Conservation (phyloP, 1,140 invertebrate species). For the Pseudoatta argentina region DNA sequence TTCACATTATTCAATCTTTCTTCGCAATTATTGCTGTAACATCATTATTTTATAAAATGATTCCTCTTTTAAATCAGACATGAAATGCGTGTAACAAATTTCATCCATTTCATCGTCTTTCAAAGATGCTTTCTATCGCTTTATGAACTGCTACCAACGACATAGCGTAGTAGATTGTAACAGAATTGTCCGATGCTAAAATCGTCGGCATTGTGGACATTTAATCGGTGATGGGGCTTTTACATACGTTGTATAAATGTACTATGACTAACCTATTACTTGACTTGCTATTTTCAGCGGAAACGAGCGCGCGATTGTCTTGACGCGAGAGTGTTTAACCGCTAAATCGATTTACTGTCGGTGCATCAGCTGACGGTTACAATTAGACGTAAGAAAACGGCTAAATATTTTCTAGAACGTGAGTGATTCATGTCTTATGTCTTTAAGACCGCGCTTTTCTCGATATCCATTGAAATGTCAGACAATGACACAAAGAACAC, state of each 20-base stretch:
- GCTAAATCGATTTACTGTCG: conserved; percentile 65
- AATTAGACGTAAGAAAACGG: conserved; percentile 42
- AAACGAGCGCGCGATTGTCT: conserved; percentile 44
- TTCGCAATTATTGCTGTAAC: neutral
- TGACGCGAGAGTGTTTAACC: conserved; percentile 39
- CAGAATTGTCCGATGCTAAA: conserved; percentile 22
- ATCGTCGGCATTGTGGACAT: conserved; percentile 35
- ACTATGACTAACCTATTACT: conserved; percentile 48
- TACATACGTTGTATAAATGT: conserved; percentile 58
- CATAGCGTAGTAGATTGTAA: conserved; percentile 28
- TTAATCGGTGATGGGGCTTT: conserved; percentile 41
- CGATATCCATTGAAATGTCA: neutral
- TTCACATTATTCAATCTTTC: neutral
- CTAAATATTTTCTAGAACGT: conserved; percentile 49
- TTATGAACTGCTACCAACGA: neutral
- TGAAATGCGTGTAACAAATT: neutral
- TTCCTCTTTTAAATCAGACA: neutral
- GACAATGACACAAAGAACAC: neutral
- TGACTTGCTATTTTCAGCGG: conserved; percentile 20
- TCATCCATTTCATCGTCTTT: neutral
- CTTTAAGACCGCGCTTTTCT: neutral
- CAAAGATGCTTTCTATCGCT: neutral
- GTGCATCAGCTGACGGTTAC: conserved; percentile 44
- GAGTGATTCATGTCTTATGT: neutral
- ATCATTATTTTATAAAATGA: conserved; percentile 13